Conservation (phyloP, 35 echinoderm and acorn worm species). For the Strongylocentrotus purpuratus region DNA sequence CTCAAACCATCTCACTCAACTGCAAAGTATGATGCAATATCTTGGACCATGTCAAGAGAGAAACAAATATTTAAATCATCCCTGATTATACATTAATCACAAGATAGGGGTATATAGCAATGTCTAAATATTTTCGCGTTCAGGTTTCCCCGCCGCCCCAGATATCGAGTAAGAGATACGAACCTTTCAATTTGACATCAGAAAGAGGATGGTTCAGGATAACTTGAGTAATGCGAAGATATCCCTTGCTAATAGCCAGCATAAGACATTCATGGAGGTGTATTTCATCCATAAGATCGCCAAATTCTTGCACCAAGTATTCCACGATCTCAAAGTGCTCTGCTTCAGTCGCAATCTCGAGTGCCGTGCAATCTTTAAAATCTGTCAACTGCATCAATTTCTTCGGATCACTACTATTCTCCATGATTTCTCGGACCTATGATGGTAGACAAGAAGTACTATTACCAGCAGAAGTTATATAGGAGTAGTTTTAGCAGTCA, state of each 20-base stretch:
- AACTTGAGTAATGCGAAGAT: slow-evolving; percentile 74
- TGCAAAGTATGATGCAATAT: too few relatives aligned
- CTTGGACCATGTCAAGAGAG: too few relatives aligned
- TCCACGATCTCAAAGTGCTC: slow-evolving; percentile 97
- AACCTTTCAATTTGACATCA: slow-evolving; percentile 54
- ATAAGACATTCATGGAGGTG: slow-evolving; percentile 70
- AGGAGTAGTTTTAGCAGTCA: background rate
- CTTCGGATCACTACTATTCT: background rate
- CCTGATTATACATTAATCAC: too few relatives aligned
- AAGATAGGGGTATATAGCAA: too few relatives aligned
- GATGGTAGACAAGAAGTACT: background rate
- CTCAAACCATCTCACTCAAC: too few relatives aligned
- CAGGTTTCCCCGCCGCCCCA: too few relatives aligned
- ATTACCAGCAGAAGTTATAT: background rate
- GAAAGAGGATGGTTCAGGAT: slow-evolving; percentile 80
- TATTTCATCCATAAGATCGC: slow-evolving; percentile 41
- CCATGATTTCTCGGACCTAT: slow-evolving; percentile 1
- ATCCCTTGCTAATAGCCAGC: slow-evolving; percentile 95
- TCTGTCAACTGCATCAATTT: slow-evolving; percentile 72
- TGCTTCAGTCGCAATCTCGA: slow-evolving; percentile 91
- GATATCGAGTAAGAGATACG: too few relatives aligned
- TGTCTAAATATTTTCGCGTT: too few relatives aligned
- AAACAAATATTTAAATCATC: too few relatives aligned
- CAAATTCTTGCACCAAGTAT: slow-evolving; percentile 61
- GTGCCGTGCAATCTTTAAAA: slow-evolving; percentile 75